Evolutionary conservation across 2,113 vertebrate genomes (phyloP), one percentile per base, ranked within the genome.

Genomic region (Corythoichthys haematopterus): DNA sequence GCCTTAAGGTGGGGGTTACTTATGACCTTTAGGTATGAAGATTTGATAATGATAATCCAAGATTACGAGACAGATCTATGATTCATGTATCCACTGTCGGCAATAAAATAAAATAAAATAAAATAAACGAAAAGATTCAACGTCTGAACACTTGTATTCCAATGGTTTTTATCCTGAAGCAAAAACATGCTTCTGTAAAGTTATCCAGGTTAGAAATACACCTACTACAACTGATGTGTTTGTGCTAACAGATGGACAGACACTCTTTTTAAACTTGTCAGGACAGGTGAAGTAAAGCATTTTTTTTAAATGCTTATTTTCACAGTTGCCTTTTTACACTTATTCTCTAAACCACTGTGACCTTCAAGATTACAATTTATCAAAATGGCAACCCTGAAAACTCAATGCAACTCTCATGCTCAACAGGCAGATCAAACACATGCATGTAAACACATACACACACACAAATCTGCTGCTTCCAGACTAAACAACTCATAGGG

Each of bases 401-500:
- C 46, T 76, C 51, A 9, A 45, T 60, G 71, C 14, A 70, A 56
- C 59, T 13, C 16, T 20, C 13, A 43, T 65, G 33, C 64, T 7
- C 58, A 64, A 59, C 66, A 69, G 13, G 7, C 52, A 37, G 40
- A 64, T 65, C 35, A 52, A 57, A 43, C 47, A 62, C 47, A 64
- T 46, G 61, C 66, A 74, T 52, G 74, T 66, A 67, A 71, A 73
- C 12, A 64, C 61, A 65, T 56, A 75, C 68, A 65, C 65, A 76
- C 65, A 75, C 68, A 64, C 72, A 71, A 82, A 80, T 72, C 71
- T 80, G 51, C 69, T 76, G 43, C 33, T 43, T n/a, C 11, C 53
- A 40, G 38, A 84, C 82, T 80, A 83, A 87, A 87, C 84, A 85
- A 62, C 65, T 53, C 47, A 1, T 40, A 36, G 33, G 57, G 61